Evolutionary conservation across 1,140 invertebrate species (phyloP).

Genomic region (Metopolophium dirhodum): DNA sequence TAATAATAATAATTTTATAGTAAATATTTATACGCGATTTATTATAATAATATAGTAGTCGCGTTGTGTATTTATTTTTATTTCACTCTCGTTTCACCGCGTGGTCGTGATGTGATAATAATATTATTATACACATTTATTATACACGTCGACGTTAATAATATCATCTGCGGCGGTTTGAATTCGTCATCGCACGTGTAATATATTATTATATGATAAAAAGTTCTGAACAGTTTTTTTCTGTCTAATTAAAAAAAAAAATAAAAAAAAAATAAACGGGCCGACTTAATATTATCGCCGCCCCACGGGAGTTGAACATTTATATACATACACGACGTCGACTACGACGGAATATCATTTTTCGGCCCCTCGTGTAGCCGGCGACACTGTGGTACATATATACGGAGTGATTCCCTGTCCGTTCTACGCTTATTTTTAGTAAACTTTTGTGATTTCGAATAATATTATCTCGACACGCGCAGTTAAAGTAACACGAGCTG

Average conservation of each 20-base stretch:
- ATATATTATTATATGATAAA: neutral
- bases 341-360: slow-evolving; percentile 5
- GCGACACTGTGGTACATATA: neutral
- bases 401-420: neutral
- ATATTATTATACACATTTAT: neutral
- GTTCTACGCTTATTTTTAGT: neutral
- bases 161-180: neutral
- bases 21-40: neutral
- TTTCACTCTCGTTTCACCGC: neutral
- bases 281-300: neutral
- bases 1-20: neutral
- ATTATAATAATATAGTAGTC: neutral
- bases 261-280: neutral
- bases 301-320: neutral
- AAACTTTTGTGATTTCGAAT: neutral
- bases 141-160: neutral
- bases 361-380: neutral
- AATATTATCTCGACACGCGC: neutral
- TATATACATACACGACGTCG: neutral
- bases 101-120: neutral
- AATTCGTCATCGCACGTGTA: slow-evolving; percentile 1
- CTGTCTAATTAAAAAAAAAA: slow-evolving; percentile 1
- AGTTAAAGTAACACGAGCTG: neutral
- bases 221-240: neutral
- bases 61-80: neutral